A percentile compares a stretch with the other conserved stretches of the same genome.
phyloP scores from a whole-genome alignment of 2,888 invertebrate genomes.

The Macrophya annulata region DNA sequence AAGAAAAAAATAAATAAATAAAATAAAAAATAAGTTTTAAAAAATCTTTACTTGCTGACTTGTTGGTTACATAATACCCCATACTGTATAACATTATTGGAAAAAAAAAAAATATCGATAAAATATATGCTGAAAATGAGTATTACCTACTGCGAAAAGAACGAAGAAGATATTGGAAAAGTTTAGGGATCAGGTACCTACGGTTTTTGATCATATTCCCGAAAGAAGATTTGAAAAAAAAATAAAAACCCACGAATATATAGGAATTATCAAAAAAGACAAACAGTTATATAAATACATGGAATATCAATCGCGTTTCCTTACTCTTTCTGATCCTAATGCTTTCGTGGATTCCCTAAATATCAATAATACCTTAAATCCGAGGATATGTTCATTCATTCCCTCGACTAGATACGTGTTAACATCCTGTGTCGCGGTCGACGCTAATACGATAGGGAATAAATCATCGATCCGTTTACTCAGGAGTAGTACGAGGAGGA shows the following conservation, averaged over 20 bases:
- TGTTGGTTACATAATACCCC: not conserved
- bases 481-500: not conserved
- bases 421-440: slow-evolving; percentile 35
- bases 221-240: no score
- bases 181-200: slow-evolving; percentile 1
- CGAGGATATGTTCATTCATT: not conserved
- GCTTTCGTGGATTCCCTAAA: not conserved
- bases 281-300: not conserved
- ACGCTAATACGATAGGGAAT: slow-evolving; percentile 41
- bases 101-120: not conserved
- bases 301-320: not conserved
- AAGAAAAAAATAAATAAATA: no score
- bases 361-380: not conserved
- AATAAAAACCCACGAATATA: not conserved
- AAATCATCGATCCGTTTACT: slow-evolving; percentile 46
- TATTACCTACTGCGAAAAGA: not conserved
- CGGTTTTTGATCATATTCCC: not conserved
- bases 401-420: slow-evolving; percentile 19
- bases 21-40: not conserved
- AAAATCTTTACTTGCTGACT: not conserved
- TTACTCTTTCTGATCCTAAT: not conserved
- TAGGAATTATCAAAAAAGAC: not conserved
- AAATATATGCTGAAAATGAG: not conserved
- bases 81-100: not conserved
- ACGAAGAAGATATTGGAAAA: slow-evolving; percentile 13